Base-by-base conservation (phyloP, 2,888 invertebrate species). In the Phrixothrix hirtus region DNA sequence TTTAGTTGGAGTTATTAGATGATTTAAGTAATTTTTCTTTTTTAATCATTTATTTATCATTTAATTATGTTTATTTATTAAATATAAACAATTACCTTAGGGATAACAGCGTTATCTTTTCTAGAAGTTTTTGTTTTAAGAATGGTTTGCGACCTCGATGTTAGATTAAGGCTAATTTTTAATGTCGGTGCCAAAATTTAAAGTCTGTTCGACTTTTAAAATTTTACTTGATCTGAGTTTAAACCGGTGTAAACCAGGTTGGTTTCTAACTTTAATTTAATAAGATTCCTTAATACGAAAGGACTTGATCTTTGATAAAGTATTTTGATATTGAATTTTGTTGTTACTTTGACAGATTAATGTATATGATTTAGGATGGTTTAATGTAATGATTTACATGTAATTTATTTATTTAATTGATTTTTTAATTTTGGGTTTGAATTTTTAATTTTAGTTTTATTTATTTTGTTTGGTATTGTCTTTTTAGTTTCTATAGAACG, bases 211-310 rank as follows among this genome's bases (percentile, higher is more conserved):
- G 86, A 87, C 86, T 81, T 82, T 87, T 86, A 82, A 86, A 84
- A 81, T 82, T 82, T 86, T 87, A 88, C 87, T 87, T 88, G 87
- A 89, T n/a, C n/a, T n/a, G n/a, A n/a, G n/a, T n/a, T n/a, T n/a
- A n/a, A n/a, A n/a, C n/a, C n/a, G n/a, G n/a, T n/a, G n/a, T n/a
- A n/a, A n/a, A n/a, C n/a, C n/a, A n/a, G n/a, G n/a, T n/a, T n/a
- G n/a, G n/a, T n/a, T 88, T 88, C 84, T 88, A 88, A 88, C 85
- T 85, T 83, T 82, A 81, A 75, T 73, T 58, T 72, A 61, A 55
- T 68, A 64, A 69, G 72, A 79, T 80, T 79, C 81, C 81, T 83
- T 85, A 86, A 87, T 88, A 88, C n/a, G n/a, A n/a, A n/a, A n/a
- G n/a, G n/a, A n/a, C n/a, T n/a, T n/a, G n/a, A n/a, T n/a, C n/a